A percentile compares a stretch with the other conserved stretches of the same genome.
Conservation (phyloP, 2,113 vertebrate genomes). For the Erythrolamprus reginae region DNA sequence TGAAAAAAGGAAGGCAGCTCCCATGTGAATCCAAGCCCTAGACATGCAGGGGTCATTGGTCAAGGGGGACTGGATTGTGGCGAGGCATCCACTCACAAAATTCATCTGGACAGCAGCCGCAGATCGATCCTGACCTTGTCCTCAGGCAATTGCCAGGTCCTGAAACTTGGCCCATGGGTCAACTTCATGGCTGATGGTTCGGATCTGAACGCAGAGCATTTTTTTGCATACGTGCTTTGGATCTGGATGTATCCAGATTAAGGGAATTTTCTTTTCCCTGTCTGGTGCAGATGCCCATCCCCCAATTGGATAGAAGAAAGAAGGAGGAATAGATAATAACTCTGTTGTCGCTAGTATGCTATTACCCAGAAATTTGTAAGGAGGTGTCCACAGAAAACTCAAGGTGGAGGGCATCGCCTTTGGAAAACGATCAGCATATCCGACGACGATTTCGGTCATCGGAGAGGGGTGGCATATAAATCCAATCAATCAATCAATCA, state of each 20-base stretch:
- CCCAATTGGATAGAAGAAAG: background rate
- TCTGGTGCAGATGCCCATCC: background rate
- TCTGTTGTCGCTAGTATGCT: too few species aligned
- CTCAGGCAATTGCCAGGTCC: background rate
- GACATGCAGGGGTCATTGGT: slow-evolving; percentile 76
- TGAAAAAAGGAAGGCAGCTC: slow-evolving; percentile 29
- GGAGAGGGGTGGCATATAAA: too few species aligned
- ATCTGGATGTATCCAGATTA: slow-evolving; percentile 3
- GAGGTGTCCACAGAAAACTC: background rate
- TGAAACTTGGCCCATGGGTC: background rate
- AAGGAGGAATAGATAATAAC: background rate
- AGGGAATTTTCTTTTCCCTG: background rate
- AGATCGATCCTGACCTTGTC: slow-evolving; percentile 79
- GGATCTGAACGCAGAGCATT: slow-evolving; percentile 53
- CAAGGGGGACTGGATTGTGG: slow-evolving; percentile 74
- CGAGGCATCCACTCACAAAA: slow-evolving; percentile 84
- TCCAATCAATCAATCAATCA: too few species aligned
- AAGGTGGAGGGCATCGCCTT: background rate
- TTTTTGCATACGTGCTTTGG: slow-evolving; percentile 3
- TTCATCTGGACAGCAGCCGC: slow-evolving; percentile 79
- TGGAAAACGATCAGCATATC: background rate
- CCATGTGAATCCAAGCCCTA: slow-evolving; percentile 55
- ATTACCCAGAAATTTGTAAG: background rate
- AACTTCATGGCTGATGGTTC: background rate
- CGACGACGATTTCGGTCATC: too few species aligned